phyloP scores from a whole-genome alignment of 2,888 invertebrate genomes.

The Corbicula japonica region DNA sequence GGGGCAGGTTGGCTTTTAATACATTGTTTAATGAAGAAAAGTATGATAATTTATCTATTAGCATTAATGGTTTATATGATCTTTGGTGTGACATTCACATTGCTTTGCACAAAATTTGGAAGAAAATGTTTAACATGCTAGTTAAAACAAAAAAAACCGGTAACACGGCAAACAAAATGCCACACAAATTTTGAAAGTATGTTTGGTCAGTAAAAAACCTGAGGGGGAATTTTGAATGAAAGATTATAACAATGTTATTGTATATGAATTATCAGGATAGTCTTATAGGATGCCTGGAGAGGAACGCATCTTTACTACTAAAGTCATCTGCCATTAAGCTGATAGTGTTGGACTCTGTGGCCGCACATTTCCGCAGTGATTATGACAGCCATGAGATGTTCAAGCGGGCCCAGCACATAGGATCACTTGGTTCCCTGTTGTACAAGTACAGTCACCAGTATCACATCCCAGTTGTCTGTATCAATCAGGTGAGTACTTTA shows the following conservation, averaged over 20 bases:
- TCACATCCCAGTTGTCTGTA: conserved; percentile 90
- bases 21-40: background rate
- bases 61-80: background rate
- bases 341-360: conserved; percentile 92
- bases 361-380: conserved; percentile 89
- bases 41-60: background rate
- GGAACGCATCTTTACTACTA: conserved; percentile 89
- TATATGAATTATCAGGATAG: too few species aligned
- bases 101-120: too few species aligned
- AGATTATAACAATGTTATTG: too few species aligned
- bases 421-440: conserved; percentile 88
- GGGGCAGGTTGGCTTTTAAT: too few species aligned
- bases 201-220: too few species aligned
- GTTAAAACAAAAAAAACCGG: too few species aligned
- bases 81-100: too few species aligned
- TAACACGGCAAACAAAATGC: too few species aligned
- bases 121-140: too few species aligned
- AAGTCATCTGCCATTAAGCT: conserved; percentile 88
- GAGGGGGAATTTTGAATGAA: too few species aligned
- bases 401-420: conserved; percentile 81
- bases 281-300: conserved; percentile 85
- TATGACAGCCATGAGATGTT: conserved; percentile 88
- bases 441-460: conserved; percentile 88
- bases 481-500: conserved; percentile 90
- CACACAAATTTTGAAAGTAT: too few species aligned